phyloP scores from a whole-genome alignment of 2,888 invertebrate species.

The Chirona hameri region DNA sequence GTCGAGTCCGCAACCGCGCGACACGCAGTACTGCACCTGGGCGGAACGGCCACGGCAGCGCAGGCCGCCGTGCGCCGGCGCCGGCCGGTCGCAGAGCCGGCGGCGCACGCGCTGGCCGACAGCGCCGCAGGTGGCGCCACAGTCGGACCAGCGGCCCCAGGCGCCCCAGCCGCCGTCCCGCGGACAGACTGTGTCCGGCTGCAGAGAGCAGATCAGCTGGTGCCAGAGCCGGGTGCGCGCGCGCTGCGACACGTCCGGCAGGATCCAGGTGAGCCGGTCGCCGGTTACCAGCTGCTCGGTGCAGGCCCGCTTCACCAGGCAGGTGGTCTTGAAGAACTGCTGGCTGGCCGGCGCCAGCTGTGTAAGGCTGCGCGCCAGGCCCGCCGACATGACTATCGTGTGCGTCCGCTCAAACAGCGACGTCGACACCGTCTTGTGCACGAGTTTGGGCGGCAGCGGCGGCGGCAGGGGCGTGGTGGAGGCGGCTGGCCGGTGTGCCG shows the following conservation, averaged over 20 bases:
- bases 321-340: not conserved
- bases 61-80: not conserved
- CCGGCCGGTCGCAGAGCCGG: conserved; percentile 13
- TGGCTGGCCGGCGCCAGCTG: conserved; percentile 24
- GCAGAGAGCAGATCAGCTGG: not conserved
- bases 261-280: not conserved
- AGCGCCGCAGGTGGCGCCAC: conserved; percentile 5
- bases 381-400: not conserved
- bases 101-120: conserved; percentile 24
- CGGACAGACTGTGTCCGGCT: not conserved
- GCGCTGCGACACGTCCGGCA: not conserved
- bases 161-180: conserved; percentile 11
- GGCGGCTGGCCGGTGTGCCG: not conserved
- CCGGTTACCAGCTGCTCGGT: not conserved
- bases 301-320: not conserved
- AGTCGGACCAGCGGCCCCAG: conserved; percentile 9
- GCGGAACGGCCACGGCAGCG: not conserved
- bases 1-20: not conserved
- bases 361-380: not conserved
- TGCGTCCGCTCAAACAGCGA: not conserved
- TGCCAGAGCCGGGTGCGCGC: conserved; percentile 3
- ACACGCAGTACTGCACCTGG: conserved; percentile 13
- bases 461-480: not conserved
- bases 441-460: not conserved
- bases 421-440: not conserved